A percentile compares a stretch with the other conserved stretches of the same genome.
Evolutionary conservation across 2,113 vertebrate species (phyloP).

Genomic region (Mixornis gularis): DNA sequence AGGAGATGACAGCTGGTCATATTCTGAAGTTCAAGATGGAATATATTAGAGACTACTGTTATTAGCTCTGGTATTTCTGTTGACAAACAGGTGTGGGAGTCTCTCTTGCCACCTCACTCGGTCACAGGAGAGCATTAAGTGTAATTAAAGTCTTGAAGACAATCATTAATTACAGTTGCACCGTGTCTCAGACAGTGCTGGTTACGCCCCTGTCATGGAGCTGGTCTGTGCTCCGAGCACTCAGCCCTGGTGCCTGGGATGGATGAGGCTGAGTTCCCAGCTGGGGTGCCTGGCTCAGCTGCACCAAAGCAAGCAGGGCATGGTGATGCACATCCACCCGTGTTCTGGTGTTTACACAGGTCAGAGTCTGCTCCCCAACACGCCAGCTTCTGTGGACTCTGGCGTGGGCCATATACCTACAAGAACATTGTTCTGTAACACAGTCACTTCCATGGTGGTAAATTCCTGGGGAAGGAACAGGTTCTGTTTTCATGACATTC

Average conservation of each 20-base stretch:
- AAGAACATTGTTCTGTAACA: neutral
- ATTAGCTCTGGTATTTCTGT: conserved; percentile 5
- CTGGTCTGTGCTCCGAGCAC: neutral
- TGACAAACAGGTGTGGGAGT: neutral
- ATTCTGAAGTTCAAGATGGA: neutral
- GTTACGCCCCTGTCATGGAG: neutral
- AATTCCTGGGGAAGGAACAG: neutral
- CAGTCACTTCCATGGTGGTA: neutral
- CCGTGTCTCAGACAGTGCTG: neutral
- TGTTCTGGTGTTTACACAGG: neutral
- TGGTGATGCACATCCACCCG: neutral
- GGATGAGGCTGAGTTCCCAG: neutral
- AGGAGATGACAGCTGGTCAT: neutral
- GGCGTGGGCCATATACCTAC: neutral
- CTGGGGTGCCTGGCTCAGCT: neutral
- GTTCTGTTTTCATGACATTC: neutral
- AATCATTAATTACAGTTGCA: neutral
- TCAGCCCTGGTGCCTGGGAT: neutral
- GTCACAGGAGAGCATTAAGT: neutral
- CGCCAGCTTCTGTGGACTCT: neutral
- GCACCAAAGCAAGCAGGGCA: neutral
- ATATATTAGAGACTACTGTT: conserved; percentile 13
- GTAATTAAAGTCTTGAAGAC: conserved; percentile 41
- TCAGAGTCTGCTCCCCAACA: neutral
- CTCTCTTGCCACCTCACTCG: neutral